A percentile compares a stretch with the other conserved stretches of the same genome.
Evolutionary conservation across 2,113 vertebrate species (phyloP).

Genomic region (Alligator sinensis): DNA sequence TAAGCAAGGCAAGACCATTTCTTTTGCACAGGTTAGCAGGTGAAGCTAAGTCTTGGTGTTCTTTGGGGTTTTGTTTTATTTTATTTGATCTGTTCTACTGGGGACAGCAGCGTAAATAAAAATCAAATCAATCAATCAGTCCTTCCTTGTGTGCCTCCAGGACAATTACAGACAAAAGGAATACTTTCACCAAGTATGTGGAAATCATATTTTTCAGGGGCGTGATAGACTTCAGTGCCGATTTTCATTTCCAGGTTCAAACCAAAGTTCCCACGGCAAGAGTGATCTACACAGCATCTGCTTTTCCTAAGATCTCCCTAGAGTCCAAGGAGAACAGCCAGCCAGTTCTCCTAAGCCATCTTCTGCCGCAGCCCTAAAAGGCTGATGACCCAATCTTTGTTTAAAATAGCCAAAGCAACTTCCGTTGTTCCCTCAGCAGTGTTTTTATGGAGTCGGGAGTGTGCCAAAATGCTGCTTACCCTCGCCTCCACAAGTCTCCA

Average conservation of each 20-base stretch:
- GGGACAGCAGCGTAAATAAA: too few relatives aligned
- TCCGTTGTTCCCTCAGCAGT: slow-evolving; percentile 33
- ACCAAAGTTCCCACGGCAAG: slow-evolving; percentile 38
- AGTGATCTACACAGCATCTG: fast-evolving
- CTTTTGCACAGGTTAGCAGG: too few relatives aligned
- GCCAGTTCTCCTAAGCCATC: neutral
- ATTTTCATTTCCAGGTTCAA: slow-evolving; percentile 1
- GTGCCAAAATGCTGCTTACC: slow-evolving; percentile 36
- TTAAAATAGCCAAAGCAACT: slow-evolving; percentile 48
- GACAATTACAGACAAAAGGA: neutral
- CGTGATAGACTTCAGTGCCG: neutral
- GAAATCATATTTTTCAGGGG: fast-evolving
- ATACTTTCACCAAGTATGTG: neutral
- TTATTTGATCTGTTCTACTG: too few relatives aligned
- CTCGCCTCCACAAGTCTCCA: neutral
- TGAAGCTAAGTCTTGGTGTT: too few relatives aligned
- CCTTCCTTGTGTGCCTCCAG: neutral
- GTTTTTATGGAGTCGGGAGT: slow-evolving; percentile 11
- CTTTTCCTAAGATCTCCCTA: slow-evolving; percentile 52
- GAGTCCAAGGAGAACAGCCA: slow-evolving; percentile 14
- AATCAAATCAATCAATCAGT: neutral
- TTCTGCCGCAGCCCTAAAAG: slow-evolving; percentile 44
- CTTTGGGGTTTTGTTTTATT: too few relatives aligned
- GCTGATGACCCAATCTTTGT: slow-evolving; percentile 44
- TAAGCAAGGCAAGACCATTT: too few relatives aligned